These are phyloP conservation scores for Nannobrachium achirus DNA, from an alignment of 2,113 vertebrate species.

Conservation along the genomic window DNA sequence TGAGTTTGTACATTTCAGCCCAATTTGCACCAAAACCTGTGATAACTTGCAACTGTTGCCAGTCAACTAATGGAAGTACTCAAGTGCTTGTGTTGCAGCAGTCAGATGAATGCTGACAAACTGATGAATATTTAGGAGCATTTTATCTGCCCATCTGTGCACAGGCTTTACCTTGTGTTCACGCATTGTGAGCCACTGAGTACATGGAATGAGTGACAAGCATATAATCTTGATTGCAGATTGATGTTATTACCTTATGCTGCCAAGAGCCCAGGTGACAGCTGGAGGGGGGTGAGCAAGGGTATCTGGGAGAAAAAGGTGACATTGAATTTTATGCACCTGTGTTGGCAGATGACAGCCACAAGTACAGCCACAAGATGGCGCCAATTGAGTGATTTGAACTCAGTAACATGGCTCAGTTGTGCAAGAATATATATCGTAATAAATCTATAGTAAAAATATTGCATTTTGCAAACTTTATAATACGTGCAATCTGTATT, in stretches of 20 bases:
- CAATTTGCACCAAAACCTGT: slow-evolving; percentile 24
- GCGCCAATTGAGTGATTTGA: slow-evolving; percentile 63
- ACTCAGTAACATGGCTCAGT: slow-evolving; percentile 12
- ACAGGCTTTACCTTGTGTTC: slow-evolving; percentile 60
- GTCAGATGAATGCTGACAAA: slow-evolving; percentile 20
- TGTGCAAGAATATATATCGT: not conserved
- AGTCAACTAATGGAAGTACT: slow-evolving; percentile 40
- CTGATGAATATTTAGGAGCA: slow-evolving; percentile 64
- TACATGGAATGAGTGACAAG: slow-evolving; percentile 60
- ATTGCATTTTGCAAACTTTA: slow-evolving; percentile 15
- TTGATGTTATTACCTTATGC: slow-evolving; percentile 69
- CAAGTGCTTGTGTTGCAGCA: slow-evolving; percentile 31
- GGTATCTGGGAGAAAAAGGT: slow-evolving; percentile 57
- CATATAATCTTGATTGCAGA: slow-evolving; percentile 73
- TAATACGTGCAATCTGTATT: slow-evolving; percentile 1
- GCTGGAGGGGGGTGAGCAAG: slow-evolving; percentile 46
- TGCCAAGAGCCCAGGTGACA: slow-evolving; percentile 71
- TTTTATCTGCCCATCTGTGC: slow-evolving; percentile 67
- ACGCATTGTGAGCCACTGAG: slow-evolving; percentile 57
- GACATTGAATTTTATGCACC: slow-evolving; percentile 69
- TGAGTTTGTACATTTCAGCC: slow-evolving; percentile 39
- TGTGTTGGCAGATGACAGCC: slow-evolving; percentile 35
- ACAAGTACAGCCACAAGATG: slow-evolving; percentile 54
- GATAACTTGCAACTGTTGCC: slow-evolving; percentile 15
- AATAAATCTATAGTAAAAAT: slow-evolving; percentile 13